Percentiles rank a stretch among this genome's conserved stretches.
phyloP scores from a whole-genome alignment of 2,113 vertebrate species.

The Tupaia chinensis region DNA sequence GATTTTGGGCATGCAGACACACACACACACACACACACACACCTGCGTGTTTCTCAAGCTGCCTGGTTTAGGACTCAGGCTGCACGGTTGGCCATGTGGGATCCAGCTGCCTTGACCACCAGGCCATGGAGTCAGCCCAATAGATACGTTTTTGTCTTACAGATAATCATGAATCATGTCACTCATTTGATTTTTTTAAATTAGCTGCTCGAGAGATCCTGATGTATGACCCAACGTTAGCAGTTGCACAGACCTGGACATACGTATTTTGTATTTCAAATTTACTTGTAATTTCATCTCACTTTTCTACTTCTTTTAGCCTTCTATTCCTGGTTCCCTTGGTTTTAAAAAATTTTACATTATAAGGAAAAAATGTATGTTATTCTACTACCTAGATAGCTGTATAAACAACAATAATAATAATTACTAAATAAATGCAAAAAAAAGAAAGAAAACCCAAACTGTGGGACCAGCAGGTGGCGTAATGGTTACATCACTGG shows the following conservation, averaged over 20 bases:
- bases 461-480: too few relatives aligned
- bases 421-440: too few relatives aligned
- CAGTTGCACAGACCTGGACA: background rate
- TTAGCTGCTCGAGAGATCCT: background rate
- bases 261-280: background rate
- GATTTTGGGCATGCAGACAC: too few relatives aligned
- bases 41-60: too few relatives aligned
- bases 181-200: background rate
- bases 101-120: too few relatives aligned
- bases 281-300: background rate
- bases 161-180: background rate
- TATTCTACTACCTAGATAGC: background rate
- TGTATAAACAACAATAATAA: too few relatives aligned
- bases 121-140: too few relatives aligned
- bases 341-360: constrained; percentile 11
- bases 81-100: too few relatives aligned
- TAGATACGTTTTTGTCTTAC: background rate
- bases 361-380: constrained; percentile 11
- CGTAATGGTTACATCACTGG: too few relatives aligned
- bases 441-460: too few relatives aligned
- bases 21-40: too few relatives aligned
- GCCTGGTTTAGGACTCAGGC: too few relatives aligned
- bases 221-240: background rate
- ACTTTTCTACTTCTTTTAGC: background rate
- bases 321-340: background rate